Percentiles rank a stretch among this genome's conserved stretches.
Evolutionary conservation across 2,888 invertebrate genomes (phyloP).

Genomic region (Thymelicus lineola): DNA sequence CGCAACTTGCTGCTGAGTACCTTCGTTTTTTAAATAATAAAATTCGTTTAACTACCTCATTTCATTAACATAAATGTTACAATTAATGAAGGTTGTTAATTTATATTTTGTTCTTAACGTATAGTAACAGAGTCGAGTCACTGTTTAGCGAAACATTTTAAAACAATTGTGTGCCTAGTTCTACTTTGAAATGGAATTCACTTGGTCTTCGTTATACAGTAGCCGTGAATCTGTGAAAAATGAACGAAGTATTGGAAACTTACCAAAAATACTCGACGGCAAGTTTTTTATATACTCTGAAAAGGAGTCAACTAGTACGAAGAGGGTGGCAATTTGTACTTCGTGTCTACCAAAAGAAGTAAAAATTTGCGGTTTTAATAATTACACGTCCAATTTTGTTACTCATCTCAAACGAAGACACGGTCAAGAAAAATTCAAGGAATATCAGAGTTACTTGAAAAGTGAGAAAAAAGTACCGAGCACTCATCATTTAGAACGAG

Average conservation of each 20-base stretch:
- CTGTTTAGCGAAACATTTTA: no score
- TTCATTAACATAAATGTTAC: no score
- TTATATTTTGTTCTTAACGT: no score
- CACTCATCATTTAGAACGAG: no score
- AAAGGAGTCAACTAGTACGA: slow-evolving; percentile 29
- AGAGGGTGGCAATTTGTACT: slow-evolving; percentile 28
- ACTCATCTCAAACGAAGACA: slow-evolving; percentile 40
- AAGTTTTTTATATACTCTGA: slow-evolving; percentile 21
- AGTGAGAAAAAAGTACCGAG: background rate
- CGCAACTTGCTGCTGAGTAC: no score
- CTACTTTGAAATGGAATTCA: no score
- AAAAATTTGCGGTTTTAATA: slow-evolving; percentile 35
- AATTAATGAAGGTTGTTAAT: no score
- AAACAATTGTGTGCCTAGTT: no score
- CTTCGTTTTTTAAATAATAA: no score
- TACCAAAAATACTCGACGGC: slow-evolving; percentile 12
- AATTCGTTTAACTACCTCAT: no score
- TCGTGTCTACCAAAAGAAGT: slow-evolving; percentile 34
- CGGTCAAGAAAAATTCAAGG: slow-evolving; percentile 24
- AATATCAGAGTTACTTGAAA: slow-evolving; percentile 26
- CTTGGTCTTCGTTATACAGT: background rate
- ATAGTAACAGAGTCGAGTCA: no score
- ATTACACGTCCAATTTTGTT: slow-evolving; percentile 39
- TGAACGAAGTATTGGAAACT: background rate
- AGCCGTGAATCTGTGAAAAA: background rate